Percentiles rank a stretch among this genome's conserved stretches.
These are phyloP conservation scores for Calonectris borealis DNA, from an alignment of 2,113 vertebrate species.

Conservation along the genomic window DNA sequence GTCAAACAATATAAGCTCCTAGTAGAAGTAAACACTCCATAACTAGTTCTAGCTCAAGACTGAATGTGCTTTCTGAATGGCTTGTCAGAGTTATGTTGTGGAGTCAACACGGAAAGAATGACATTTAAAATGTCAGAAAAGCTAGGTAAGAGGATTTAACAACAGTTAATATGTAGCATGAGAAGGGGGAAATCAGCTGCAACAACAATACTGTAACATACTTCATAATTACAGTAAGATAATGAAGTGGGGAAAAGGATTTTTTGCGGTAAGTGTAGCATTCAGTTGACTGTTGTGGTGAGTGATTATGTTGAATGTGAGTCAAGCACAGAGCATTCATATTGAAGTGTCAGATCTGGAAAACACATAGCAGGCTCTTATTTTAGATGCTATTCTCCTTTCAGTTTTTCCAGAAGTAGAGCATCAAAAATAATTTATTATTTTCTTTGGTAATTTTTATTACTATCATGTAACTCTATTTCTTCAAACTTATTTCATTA, in stretches of 20 bases:
- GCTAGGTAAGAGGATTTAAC: neutral
- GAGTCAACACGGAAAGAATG: neutral
- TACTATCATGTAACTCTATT: neutral
- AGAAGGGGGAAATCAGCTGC: neutral
- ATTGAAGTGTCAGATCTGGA: neutral
- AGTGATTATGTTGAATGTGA: neutral
- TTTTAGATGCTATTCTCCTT: neutral
- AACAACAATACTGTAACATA: neutral
- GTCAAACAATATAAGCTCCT: neutral
- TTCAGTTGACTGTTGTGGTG: neutral
- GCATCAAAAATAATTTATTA: neutral
- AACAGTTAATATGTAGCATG: neutral
- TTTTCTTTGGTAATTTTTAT: neutral
- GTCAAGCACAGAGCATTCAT: neutral
- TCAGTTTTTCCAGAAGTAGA: neutral
- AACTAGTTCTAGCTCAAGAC: neutral
- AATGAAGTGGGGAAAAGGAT: neutral
- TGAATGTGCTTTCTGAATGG: neutral
- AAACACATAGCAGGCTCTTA: neutral
- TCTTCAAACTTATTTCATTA: neutral
- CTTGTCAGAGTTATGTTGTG: neutral
- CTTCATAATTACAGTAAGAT: neutral
- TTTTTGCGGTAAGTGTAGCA: neutral
- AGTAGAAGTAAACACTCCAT: neutral
- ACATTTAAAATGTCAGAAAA: neutral